Evolutionary conservation across 37 sponge, comb jelly and placozoan species (phyloP), one percentile per base, ranked within the genome.

Genomic region (Halisarca cf. caerulea): DNA sequence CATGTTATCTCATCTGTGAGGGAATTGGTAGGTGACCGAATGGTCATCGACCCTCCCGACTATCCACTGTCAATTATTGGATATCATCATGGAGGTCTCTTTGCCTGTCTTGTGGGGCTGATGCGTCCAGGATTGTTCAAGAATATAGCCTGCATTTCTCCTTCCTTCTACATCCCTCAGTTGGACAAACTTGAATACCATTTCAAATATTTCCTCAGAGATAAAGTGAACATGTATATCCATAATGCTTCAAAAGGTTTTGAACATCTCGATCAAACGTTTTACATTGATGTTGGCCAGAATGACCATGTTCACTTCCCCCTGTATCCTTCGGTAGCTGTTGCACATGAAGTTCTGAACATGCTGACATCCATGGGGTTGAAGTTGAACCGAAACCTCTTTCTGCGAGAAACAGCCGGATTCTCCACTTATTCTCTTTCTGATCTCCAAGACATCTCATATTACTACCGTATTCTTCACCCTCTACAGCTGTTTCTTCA

Each of bases 51-150:
- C 30, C 81, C 74, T 42, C 89, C 87, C 33, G 68, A 17, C 21
- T 32, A 89, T 41, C 82, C 86, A 11, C 11, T 88, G 58, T 62
- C 84, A 28, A 57, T 94, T 11, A 82, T 94, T 17, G 92, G 95
- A 24, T 86, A 81, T 75, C 78, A 44, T 58, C 79, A 75, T 2
- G 70, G 80, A 4, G 91, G 89, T 25, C 61, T 94, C 21, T 69
- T 89, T 59, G 87, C 91, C 15, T 91, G 91, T 39, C 54, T 89
- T 86, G 89, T 84, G 14, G 95, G 89, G 2, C 14, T 94, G 53
- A 86, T 89, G 36, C 60, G 86, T 17, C 91, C 89, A 4, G 21
- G 80, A 33, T 0, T 86, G 15, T 88, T 88, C 51, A n/a, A 41
- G 5, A 88, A 85, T 68, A 89, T 84, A 42, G 91, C 84, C 30